Evolutionary conservation across 2,888 invertebrate species (phyloP), one percentile per base, ranked within the genome.

Genomic region (Stenoptilia bipunctidactyla): DNA sequence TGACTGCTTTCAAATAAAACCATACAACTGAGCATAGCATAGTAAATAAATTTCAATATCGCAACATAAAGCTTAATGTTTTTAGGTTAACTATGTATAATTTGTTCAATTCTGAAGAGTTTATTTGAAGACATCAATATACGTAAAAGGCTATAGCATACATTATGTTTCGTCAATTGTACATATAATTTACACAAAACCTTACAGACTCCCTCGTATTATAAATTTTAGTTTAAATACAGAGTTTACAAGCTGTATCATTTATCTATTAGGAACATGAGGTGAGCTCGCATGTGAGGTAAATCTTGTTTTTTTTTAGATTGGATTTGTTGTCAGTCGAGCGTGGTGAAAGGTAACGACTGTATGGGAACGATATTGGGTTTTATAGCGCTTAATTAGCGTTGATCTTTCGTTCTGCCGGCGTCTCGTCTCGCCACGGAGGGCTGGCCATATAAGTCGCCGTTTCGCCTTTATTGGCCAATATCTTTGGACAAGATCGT

Each of bases 361-460:
- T 64, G 61, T 56, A 59, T 55, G 67, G 62, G 65, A 66, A 59
- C 66, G 71, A 74, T 73, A 73, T 79, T 77, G 58, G 68, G 71
- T 73, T 79, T 79, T 80, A 80, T 76, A 64, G 74, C 56, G 65
- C 65, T 74, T 82, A 82, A 79, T 82, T 80, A 80, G 70, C 65
- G 71, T 73, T 63, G 73, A 63, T 69, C 69, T 68, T 66, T 66
- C 65, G 68, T 61, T 70, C 61, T 62, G 68, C 67, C 67, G 68
- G 66, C 63, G 61, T 52, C n/a, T n/a, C 58, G 61, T 55, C 55
- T 53, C 58, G 53, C 49, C 43, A 50, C 42, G 53, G 58, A 55
- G 55, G 55, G 52, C 53, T 55, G 48, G 46, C 64, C 61, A 60
- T 69, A 68, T 72, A 74, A 55, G 75, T 67, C 66, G 42, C 42